A percentile compares a stretch with the other conserved stretches of the same genome.
Evolutionary conservation across 2,797 vertebrate genomes (phyloP).

Genomic region (Labroides dimidiatus): DNA sequence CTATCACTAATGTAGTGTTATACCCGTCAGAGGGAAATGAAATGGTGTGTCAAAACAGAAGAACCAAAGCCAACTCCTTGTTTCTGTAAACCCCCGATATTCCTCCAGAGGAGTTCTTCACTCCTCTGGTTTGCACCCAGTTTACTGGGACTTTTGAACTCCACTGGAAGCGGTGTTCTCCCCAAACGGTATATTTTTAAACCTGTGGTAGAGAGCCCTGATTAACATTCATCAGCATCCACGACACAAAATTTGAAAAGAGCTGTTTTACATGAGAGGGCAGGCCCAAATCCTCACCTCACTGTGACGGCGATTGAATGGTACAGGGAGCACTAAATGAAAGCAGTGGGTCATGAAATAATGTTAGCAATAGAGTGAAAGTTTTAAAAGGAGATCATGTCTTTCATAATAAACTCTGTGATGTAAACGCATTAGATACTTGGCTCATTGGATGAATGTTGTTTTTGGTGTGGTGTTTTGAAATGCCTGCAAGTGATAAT

Average conservation of each 20-base stretch:
- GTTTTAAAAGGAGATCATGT: constrained; percentile 2
- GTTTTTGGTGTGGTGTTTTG: background rate
- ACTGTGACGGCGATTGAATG: constrained; percentile 11
- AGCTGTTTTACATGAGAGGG: constrained; percentile 24
- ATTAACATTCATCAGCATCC: background rate
- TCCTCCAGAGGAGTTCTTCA: background rate
- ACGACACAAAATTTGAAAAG: constrained; percentile 1
- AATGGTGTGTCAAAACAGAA: too few species aligned
- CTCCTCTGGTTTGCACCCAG: too few species aligned
- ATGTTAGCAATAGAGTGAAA: background rate
- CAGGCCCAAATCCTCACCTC: constrained; percentile 14
- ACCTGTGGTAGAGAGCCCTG: background rate
- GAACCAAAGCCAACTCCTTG: background rate
- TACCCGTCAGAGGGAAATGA: too few species aligned
- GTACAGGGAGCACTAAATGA: constrained; percentile 1
- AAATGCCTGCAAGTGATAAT: background rate
- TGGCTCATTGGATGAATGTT: background rate
- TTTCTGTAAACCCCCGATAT: background rate
- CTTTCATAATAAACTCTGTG: background rate
- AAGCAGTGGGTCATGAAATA: background rate
- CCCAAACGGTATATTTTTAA: background rate
- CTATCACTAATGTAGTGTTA: too few species aligned
- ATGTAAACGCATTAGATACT: background rate
- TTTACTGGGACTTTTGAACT: too few species aligned
- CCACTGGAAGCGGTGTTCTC: background rate